Evolutionary conservation across 2,888 invertebrate genomes (phyloP), one percentile per base, ranked within the genome.

Genomic region (Eristalis intricaria): DNA sequence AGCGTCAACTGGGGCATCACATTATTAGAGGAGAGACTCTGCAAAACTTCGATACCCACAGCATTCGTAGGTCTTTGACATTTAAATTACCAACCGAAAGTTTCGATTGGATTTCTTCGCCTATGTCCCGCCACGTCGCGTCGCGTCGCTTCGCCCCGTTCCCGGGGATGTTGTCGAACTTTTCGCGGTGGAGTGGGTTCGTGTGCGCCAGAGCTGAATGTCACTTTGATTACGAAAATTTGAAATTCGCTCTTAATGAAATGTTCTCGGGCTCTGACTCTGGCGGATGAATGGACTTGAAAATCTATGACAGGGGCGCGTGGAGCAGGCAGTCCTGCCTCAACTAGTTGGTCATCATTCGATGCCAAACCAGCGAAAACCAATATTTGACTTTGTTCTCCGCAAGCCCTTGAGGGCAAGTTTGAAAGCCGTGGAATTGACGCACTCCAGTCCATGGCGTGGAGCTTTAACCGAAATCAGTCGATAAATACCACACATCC

Each of bases 81-180:
- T 81, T 81, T 43, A 75, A 81, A 81, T 81, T 81, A 69, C 74
- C 68, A 69, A 43, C 43, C 60, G 26, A 81, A 80, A 81, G 74
- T 81, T 81, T 80, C 73, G 73, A 64, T 81, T 81, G 69, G 69
- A 75, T 81, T 74, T 64, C 75, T 65, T 82, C 26, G 60, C 76
- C 66, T 63, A 69, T 63, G 32, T 68, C 35, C 56, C 13, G 22
- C 35, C 50, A 1, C 29, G 32, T 1, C 32, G 32, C 32, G 10
- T 1, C 32, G 32, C 8, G 10, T 10, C 32, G 10, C 10, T 8
- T 10, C n/a, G n/a, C 26, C 26, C 3, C 10, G 61, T 60, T 61
- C 26, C 26, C 29, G 26, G 11, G 15, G 38, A 19, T 19, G 64
- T 19, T 38, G 32, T 32, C 19, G 38, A 26, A 23, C 23, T 60